Base-by-base conservation (phyloP, 2,888 invertebrate genomes). In the Tenthredo distinguenda region DNA sequence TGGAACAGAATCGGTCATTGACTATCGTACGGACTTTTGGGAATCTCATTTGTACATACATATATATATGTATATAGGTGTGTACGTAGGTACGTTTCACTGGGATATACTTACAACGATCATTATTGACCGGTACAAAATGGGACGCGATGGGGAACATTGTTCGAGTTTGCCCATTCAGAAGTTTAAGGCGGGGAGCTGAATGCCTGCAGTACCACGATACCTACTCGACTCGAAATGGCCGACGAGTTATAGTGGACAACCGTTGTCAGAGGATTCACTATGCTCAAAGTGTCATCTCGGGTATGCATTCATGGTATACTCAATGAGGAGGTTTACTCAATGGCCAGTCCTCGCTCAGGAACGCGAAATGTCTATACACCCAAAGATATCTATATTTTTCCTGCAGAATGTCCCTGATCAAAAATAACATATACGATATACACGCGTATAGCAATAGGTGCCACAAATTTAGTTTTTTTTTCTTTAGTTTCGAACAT, bases 131-230 rank as follows among this genome's bases (percentile, higher is more conserved):
- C 58, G 81, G 62, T 40, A 58, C 6, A 58, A 62, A 77, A 55
- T 77, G 31, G 50, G 34, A 77, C 31, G 50, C 77, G 26, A 77
- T 34, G 15, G 77, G 18, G 34, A 77, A 55, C 55, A 77, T 77
- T 77, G 31, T 77, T 77, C 77, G 77, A 50, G 55, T 50, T 77
- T 26, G 15, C 15, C 77, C 77, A 77, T 77, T 77, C 77, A 77
- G 77, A 77, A 77, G 50, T 77, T 77, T 43, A 18, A 74, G 77
- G 34, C 55, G 77, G 77, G 50, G 77, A 77, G 77, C 50, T 50
- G 77, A 77, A 77, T 77, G 55, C 77, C 77, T 55, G 50, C 55
- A 37, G 55, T 26, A 77, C 77, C 50, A 12, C 31, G 77, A 77
- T 77, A 74, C 74, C 43, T 74, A 50, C 50, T 77, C 77, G 77